Base-by-base conservation (phyloP, 2,888 invertebrate species). In the Pelosia muscerda region DNA sequence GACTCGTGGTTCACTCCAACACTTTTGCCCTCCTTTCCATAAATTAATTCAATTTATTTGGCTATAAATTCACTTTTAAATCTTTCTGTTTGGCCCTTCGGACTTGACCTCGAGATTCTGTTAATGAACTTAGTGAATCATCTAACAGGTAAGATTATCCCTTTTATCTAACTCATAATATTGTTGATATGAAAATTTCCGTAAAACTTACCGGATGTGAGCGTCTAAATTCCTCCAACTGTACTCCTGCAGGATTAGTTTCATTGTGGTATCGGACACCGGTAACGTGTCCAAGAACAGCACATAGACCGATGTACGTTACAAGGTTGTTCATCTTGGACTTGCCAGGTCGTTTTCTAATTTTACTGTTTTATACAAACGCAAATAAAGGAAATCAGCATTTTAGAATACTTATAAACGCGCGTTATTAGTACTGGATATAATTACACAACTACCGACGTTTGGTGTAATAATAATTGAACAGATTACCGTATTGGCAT, bases 261-360 rank as follows among this genome's bases (percentile, higher is more conserved):
- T 59, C 67, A 68, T 68, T 68, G 9, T 38, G 53, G n/a, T 66
- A 42, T 25, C 22, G 62, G n/a, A 63, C 49, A 22, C 57, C 19
- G 11, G 10, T 22, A 11, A 58, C 67, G 25, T 58, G 31, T 19
- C 25, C 34, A 13, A 67, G 31, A 53, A 63, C n/a, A n/a, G 63
- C 31, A 15, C 53, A 49, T 25, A 63, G 23, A 22, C 53, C 53
- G 22, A 62, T 31, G 62, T 28, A 62, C 22, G 28, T 26, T 13
- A 19, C 34, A 64, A 64, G 56, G 56, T 26, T 31, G n/a, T 22
- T 38, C 56, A 64, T 64, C 42, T 25, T 64, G 34, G 15, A 42
- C 38, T 57, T 28, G n/a, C 28, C 53, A 57, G 28, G 26, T 62
- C 8, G 62, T 31, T 53, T 62, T 22, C 22, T 49, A 53, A 62